A percentile compares a stretch with the other conserved stretches of the same genome.
phyloP scores from a whole-genome alignment of 2,113 vertebrate species.

The Vulpes vulpes region DNA sequence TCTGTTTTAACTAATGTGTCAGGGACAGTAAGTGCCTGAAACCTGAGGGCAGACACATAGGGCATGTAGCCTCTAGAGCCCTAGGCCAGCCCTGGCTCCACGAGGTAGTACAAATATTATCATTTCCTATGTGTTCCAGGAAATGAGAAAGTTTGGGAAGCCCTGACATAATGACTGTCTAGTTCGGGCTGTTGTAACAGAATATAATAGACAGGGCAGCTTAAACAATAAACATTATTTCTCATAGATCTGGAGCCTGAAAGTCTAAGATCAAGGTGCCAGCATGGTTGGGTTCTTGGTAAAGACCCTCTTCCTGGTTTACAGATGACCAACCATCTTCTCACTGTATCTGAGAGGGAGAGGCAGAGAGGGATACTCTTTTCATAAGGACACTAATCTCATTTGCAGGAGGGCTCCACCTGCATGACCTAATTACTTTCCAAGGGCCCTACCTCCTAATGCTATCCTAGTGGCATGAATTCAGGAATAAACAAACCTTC shows the following conservation, averaged over 20 bases:
- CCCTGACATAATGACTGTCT: background rate
- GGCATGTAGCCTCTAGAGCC: background rate
- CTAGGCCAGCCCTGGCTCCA: background rate
- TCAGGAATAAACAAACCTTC: background rate
- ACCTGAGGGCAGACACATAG: rapidly evolving
- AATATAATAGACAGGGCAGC: background rate
- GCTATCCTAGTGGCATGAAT: background rate
- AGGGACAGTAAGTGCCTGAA: background rate
- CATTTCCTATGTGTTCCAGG: background rate
- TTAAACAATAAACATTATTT: background rate
- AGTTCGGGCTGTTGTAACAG: background rate
- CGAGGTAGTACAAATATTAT: background rate
- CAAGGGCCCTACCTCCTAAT: background rate
- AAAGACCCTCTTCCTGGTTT: background rate
- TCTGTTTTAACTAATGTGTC: background rate
- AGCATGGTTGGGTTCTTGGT: background rate
- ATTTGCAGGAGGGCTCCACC: background rate
- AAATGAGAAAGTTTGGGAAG: background rate
- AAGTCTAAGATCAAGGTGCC: background rate
- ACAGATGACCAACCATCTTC: background rate
- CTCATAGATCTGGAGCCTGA: background rate
- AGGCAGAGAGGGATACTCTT: background rate
- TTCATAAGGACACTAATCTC: background rate
- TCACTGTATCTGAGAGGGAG: background rate
- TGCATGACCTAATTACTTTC: background rate